These are phyloP conservation scores for Odontesthes bonariensis DNA, from an alignment of 2,113 vertebrate species.

Conservation along the genomic window DNA sequence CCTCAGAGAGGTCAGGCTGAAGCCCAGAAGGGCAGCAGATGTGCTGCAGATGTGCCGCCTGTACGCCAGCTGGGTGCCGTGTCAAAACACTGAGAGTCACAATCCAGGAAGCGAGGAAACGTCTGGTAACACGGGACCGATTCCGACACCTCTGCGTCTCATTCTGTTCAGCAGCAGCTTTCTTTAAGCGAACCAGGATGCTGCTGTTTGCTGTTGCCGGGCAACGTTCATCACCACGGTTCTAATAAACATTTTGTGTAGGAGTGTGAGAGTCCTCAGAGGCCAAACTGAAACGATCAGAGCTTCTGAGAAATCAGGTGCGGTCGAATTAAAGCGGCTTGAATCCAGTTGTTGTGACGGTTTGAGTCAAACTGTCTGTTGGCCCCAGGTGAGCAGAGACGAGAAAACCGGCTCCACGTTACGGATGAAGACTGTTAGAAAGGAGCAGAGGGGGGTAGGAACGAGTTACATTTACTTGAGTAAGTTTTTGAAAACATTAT, in stretches of 20 bases:
- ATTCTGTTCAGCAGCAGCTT: neutral
- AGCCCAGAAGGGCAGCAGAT: slow-evolving; percentile 67
- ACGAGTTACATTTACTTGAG: no score
- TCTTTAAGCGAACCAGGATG: neutral
- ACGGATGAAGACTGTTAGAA: no score
- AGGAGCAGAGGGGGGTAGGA: no score
- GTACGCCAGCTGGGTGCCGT: slow-evolving; percentile 62
- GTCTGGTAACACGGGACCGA: no score
- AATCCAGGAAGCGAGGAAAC: slow-evolving; percentile 31
- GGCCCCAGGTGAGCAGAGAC: no score
- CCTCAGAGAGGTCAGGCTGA: slow-evolving; percentile 65
- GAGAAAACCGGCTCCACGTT: no score
- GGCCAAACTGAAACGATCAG: neutral
- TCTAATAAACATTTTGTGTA: slow-evolving; percentile 18
- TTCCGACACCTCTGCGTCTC: neutral
- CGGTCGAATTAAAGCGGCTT: neutral
- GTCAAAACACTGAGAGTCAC: slow-evolving; percentile 62
- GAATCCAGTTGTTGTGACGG: neutral
- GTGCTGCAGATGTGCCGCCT: slow-evolving; percentile 39
- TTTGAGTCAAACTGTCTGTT: neutral
- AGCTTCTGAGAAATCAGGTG: slow-evolving; percentile 2
- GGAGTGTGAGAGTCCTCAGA: slow-evolving; percentile 1
- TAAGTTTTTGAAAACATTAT: no score
- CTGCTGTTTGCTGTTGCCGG: slow-evolving; percentile 3
- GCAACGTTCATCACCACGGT: slow-evolving; percentile 6